Percentiles rank a stretch among this genome's conserved stretches.
Evolutionary conservation across 1,140 invertebrate species (phyloP).

Genomic region (Ylistrum balloti): DNA sequence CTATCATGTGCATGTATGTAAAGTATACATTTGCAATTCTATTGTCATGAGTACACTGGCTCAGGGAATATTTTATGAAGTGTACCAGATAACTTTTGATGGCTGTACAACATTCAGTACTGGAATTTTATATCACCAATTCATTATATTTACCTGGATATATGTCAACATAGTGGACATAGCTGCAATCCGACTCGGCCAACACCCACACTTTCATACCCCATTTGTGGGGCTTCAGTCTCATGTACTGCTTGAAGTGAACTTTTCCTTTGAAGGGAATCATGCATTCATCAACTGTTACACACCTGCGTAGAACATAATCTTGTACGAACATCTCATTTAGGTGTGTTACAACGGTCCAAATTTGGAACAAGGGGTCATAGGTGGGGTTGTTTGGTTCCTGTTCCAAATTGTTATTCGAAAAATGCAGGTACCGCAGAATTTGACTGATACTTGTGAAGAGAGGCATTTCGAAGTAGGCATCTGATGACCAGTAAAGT

Average conservation of each 20-base stretch:
- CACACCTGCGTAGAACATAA: background rate
- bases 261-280: background rate
- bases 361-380: background rate
- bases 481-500: background rate
- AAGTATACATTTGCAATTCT: too few species aligned
- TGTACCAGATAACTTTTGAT: too few species aligned
- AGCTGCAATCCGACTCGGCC: background rate
- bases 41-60: too few species aligned
- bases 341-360: background rate
- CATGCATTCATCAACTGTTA: background rate
- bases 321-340: background rate
- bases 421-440: background rate
- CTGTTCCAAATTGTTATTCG: background rate
- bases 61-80: too few species aligned
- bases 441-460: background rate
- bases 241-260: background rate
- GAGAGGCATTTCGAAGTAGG: background rate
- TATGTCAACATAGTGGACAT: background rate
- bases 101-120: too few species aligned
- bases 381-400: background rate
- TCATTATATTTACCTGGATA: background rate
- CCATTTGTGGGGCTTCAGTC: conserved; percentile 14
- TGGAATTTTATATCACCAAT: too few species aligned
- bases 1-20: too few species aligned
- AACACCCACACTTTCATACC: background rate